phyloP scores from a whole-genome alignment of 37 sponge, comb jelly and placozoan genomes.

The Amphimedon queenslandica region DNA sequence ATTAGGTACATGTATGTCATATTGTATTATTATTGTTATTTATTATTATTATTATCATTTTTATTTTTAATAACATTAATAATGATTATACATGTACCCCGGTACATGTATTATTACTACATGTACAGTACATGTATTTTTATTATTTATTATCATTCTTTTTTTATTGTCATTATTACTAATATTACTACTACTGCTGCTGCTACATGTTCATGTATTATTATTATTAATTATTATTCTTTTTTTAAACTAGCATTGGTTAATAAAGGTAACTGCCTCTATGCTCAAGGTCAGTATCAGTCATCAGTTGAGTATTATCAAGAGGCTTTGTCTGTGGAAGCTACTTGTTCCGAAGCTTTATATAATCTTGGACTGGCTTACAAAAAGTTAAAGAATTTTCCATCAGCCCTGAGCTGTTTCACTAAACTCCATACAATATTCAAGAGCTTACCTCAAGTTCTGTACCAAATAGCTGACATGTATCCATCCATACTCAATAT shows the following conservation, averaged over 20 bases:
- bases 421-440: constrained; percentile 87
- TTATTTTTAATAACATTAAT: too few relatives aligned
- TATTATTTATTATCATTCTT: too few relatives aligned
- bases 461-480: constrained; percentile 87
- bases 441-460: constrained; percentile 70
- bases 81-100: too few relatives aligned
- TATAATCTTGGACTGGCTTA: constrained; percentile 88
- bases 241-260: constrained; percentile 68
- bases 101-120: too few relatives aligned
- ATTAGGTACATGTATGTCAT: constrained; percentile 36
- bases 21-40: too few relatives aligned
- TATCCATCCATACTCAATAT: constrained; percentile 26
- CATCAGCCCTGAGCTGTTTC: constrained; percentile 80
- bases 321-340: constrained; percentile 89
- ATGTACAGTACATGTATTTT: too few relatives aligned
- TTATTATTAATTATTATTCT: too few relatives aligned
- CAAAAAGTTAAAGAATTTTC: constrained; percentile 56
- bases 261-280: constrained; percentile 90
- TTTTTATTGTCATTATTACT: too few relatives aligned
- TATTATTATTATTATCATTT: too few relatives aligned
- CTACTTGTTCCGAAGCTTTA: constrained; percentile 85
- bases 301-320: constrained; percentile 80
- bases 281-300: constrained; percentile 52
- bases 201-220: too few relatives aligned
- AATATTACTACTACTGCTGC: too few relatives aligned